Evolutionary conservation across 2,113 vertebrate genomes (phyloP), one percentile per base, ranked within the genome.

Genomic region (Notothenia rossii): DNA sequence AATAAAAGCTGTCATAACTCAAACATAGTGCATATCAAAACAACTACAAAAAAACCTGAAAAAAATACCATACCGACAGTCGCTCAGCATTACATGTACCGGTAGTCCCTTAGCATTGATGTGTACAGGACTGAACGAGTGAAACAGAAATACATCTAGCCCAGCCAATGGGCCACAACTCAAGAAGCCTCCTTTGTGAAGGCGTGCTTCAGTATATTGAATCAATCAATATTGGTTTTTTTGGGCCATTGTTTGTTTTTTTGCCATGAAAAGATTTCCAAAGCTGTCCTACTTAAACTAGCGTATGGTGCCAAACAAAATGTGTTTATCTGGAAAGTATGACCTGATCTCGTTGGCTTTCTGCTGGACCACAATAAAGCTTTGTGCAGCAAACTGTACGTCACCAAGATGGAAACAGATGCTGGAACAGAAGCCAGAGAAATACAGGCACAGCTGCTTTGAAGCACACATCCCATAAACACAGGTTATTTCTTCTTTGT

Each of bases 151-250:
- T 40, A 64, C 48, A 75, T 72, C 62, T 73, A 58, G 29, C 77
- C 77, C 59, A 59, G 45, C 49, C 49, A 74, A 73, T n/a, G 4
- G 50, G 6, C 55, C 49, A 48, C 72, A 53, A 77, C 54, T 74
- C 55, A 67, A 75, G 15, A 55, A 64, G 64, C 2, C 60, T 61
- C 46, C 67, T 40, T 72, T 78, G 72, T 50, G 48, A 51, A 29
- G 17, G 6, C 73, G 74, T 69, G 51, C 50, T 78, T 46, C 29
- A 55, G 20, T 2, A 53, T 15, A 75, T 18, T 61, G 46, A 68
- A 77, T 64, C 68, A 60, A 79, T 75, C 68, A 59, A 88, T 81
- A 55, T 22, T 48, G 33, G 55, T 72, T 65, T 40, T 72, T 59
- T 64, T 60, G 40, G 33, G 25, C 29, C 66, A 80, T 58, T 36